Conservation (phyloP, 2,113 vertebrate genomes). For the Shinisaurus crocodilurus region DNA sequence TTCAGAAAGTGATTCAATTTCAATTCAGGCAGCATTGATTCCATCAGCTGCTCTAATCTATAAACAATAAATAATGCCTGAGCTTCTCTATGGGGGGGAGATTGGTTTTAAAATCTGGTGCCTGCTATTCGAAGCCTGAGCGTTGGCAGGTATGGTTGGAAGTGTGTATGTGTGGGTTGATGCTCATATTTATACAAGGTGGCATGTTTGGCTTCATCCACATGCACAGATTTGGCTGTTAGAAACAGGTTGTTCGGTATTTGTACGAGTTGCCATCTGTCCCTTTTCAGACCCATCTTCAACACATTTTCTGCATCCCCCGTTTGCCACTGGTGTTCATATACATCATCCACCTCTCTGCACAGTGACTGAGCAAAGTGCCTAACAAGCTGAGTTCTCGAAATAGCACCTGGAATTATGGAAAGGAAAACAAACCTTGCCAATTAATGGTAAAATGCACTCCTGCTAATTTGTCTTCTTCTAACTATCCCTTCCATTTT, state of each 20-base stretch:
- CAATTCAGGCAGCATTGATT: neutral
- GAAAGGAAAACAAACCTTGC: constrained; percentile 24
- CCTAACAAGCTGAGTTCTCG: neutral
- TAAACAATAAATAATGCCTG: neutral
- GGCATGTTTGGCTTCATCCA: neutral
- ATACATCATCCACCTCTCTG: neutral
- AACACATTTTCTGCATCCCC: neutral
- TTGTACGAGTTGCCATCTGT: neutral
- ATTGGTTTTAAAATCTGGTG: neutral
- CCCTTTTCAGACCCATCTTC: constrained; percentile 15
- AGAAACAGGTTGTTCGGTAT: neutral
- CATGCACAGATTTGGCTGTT: constrained; percentile 7
- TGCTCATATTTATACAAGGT: neutral
- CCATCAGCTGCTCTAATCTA: neutral
- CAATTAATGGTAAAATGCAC: constrained; percentile 46
- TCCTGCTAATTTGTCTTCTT: constrained; percentile 48
- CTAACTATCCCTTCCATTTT: constrained; percentile 28
- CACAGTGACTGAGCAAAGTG: neutral
- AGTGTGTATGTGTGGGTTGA: neutral
- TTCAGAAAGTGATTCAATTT: neutral
- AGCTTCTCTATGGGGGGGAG: neutral
- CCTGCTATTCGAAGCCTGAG: neutral
- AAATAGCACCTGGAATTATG: constrained; percentile 34
- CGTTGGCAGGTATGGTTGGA: neutral
- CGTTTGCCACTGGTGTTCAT: neutral